A percentile compares a stretch with the other conserved stretches of the same genome.
Conservation (phyloP, 2,888 invertebrate genomes). For the Leptinotarsa peninsularis region DNA sequence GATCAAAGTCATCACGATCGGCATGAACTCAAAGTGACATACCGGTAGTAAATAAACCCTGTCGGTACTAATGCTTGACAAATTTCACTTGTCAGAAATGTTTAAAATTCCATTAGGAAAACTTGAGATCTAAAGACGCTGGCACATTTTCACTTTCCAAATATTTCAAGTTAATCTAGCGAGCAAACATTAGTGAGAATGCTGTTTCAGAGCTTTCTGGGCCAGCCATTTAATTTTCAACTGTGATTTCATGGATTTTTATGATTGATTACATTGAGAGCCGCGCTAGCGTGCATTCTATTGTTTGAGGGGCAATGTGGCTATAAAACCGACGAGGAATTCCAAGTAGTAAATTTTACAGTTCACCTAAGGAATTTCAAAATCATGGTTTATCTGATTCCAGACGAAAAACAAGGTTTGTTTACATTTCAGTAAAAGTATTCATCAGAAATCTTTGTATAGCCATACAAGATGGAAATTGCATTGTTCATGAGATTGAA, state of each 20-base stretch:
- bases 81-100: constrained; percentile 24
- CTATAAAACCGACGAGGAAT: not conserved
- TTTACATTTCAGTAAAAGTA: too few species aligned
- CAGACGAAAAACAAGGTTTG: too few species aligned
- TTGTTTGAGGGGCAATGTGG: not conserved
- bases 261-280: constrained; percentile 11
- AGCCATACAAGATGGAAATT: too few species aligned
- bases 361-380: not conserved
- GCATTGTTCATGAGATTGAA: too few species aligned
- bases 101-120: constrained; percentile 28
- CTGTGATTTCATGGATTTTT: constrained; percentile 4
- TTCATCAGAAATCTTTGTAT: too few species aligned
- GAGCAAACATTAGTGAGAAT: constrained; percentile 21
- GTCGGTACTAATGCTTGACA: constrained; percentile 31
- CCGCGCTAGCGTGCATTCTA: not conserved
- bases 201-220: not conserved
- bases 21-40: constrained; percentile 21
- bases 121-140: constrained; percentile 4
- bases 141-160: constrained; percentile 14
- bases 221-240: not conserved
- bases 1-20: constrained; percentile 11
- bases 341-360: not conserved
- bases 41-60: constrained; percentile 17
- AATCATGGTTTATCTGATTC: not conserved
- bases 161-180: constrained; percentile 24